Base-by-base conservation (phyloP, 2,888 invertebrate species). In the Chaitophorus viminalis region DNA sequence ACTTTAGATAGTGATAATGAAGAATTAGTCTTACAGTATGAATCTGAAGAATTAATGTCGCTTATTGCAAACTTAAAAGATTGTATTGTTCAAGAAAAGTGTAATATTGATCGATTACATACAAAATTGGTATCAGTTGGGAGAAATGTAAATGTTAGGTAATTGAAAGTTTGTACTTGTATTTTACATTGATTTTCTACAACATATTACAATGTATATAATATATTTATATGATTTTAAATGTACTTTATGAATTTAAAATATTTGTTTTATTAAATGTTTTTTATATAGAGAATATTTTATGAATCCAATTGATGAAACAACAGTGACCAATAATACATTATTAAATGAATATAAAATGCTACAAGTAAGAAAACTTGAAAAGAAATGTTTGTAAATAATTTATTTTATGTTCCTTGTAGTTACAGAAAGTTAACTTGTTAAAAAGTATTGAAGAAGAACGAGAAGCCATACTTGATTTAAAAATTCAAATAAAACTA, bases 361-460 rank as follows among this genome's bases (percentile, higher is more conserved):
- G 31, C 36, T 87, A 29, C 79, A 87, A 81, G 87, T 87, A 87
- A 87, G 65, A 31, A 68, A n/a, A 46, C 0, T 8, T 17, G 9
- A 0, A 65, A 60, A 21, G 4, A 31, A 31, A 17, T 72, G 18
- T 52, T 29, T 54, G 0, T 78, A 54, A 70, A 52, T 60, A 54
- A 54, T 52, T 70, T 29, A 79, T 60, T 78, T 46, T 75, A 88
- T 90, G 1, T 91, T 70, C 1, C 77, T 82, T 75, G 83, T 84
- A 83, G 89, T 89, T 90, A 91, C 91, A 95, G 94, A 91, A 94
- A 94, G 91, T 92, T 93, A 90, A 94, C 93, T 91, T 95, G 79
- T 93, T 94, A 82, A 93, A 94, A 90, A 95, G 94, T 90, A 94
- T 95, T 90, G 94, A 95, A 90, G 95, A 95, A 91, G 95, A 95